These are phyloP conservation scores for Cephus sareptanus DNA, from an alignment of 2,888 invertebrate species.

Conservation along the genomic window DNA sequence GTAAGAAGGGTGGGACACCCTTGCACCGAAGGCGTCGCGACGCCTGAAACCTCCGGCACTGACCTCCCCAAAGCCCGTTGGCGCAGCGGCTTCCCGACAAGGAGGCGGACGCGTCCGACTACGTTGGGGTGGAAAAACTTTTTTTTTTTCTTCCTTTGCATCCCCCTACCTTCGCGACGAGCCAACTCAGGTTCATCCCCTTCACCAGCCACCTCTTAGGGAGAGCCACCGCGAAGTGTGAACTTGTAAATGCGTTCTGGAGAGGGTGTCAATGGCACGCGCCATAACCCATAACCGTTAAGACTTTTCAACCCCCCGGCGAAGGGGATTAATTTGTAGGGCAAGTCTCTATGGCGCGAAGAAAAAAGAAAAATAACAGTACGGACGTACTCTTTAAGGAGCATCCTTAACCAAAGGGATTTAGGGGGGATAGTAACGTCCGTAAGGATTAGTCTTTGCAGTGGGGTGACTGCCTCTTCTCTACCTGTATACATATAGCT, in stretches of 20 bases:
- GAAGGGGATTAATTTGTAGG: conserved; percentile 8
- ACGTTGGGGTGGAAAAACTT: conserved; percentile 20
- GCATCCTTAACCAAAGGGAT: no score
- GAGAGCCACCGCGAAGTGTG: conserved; percentile 11
- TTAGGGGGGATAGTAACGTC: no score
- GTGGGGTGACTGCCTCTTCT: no score
- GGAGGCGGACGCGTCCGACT: background rate
- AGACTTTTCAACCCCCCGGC: conserved; percentile 17
- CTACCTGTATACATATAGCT: no score
- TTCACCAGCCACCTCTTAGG: background rate
- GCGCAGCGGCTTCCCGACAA: background rate
- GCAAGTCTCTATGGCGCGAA: conserved; percentile 2
- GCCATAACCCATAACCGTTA: conserved; percentile 25
- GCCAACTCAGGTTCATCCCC: no score
- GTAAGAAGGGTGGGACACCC: background rate
- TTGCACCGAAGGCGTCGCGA: conserved; percentile 5
- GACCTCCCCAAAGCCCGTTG: conserved; percentile 19
- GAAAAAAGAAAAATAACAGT: background rate
- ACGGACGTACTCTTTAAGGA: background rate
- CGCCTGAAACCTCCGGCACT: conserved; percentile 10
- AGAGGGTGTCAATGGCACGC: conserved; percentile 25
- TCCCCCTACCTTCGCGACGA: conserved; percentile 1
- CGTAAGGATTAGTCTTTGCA: no score
- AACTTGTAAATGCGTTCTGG: conserved; percentile 22
- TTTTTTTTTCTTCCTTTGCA: conserved; percentile 11